Percentiles rank a stretch among this genome's conserved stretches.
phyloP scores from a whole-genome alignment of 2,113 vertebrate species.

The Planiliza haematocheilus region DNA sequence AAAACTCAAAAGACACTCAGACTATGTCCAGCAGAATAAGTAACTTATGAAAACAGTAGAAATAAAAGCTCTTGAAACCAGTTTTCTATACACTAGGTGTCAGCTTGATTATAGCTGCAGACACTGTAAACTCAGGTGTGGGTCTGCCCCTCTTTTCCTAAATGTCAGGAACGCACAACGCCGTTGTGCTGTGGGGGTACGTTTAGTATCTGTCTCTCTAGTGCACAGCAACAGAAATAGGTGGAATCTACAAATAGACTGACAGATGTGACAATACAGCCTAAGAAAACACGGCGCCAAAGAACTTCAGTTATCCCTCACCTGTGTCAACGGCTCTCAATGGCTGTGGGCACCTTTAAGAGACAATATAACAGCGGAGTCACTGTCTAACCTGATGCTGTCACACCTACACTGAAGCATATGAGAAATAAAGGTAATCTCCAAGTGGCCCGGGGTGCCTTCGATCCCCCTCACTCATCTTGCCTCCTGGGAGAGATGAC shows the following conservation, averaged over 20 bases:
- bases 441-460: constrained; percentile 18
- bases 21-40: too few species aligned
- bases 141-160: neutral
- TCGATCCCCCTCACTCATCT: constrained; percentile 43
- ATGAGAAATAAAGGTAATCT: constrained; percentile 33
- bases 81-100: neutral
- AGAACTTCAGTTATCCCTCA: neutral
- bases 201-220: neutral
- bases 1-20: too few species aligned
- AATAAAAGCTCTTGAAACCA: too few species aligned
- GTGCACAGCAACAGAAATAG: too few species aligned
- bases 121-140: neutral
- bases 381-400: constrained; percentile 4
- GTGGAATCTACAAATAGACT: too few species aligned
- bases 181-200: neutral
- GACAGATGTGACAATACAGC: too few species aligned
- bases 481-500: constrained; percentile 40
- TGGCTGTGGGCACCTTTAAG: neutral
- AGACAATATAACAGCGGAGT: constrained; percentile 6
- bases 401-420: constrained; percentile 28
- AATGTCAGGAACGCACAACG: neutral
- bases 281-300: neutral
- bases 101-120: neutral
- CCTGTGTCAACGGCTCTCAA: neutral
- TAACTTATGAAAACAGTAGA: too few species aligned